Evolutionary conservation across 2,113 vertebrate genomes (phyloP), one percentile per base, ranked within the genome.

Genomic region (Panthera uncia): DNA sequence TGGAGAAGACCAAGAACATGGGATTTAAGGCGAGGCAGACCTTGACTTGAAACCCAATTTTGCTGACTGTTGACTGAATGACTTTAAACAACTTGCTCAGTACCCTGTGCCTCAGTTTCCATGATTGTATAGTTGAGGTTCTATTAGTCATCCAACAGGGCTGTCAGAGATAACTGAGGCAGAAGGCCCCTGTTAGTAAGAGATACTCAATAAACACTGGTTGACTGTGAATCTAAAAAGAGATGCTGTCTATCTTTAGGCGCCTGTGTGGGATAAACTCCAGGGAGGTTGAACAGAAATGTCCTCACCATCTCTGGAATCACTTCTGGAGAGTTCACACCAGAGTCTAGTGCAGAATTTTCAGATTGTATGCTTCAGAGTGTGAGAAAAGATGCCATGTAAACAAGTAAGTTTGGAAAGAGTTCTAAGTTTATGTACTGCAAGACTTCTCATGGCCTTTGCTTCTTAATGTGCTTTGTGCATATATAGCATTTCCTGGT

Each of bases 341-440:
- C 81, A 69, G 3, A 16, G 10, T 25, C n/a, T 41, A 48, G 66
- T 13, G 45, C 29, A 21, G 41, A 15, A 36, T 89, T 85, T 76
- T 65, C 78, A 48, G 74, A 9, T 0, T 0, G 5, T 21, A 45
- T 50, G n/a, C n/a, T 87, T 61, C 48, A 16, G 52, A 74, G 38
- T 15, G 38, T 84, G 69, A 87, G 52, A 79, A 83, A 84, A 61
- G 41, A 31, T 31, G 27, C 65, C 19, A 1, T 0, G 29, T 18
- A 36, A 19, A 74, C 25, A 85, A 38, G 4, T 1, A 38, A 12
- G 27, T 38, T 7, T 38, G 55, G 36, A 38, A 61, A 92, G 36
- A 48, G 74, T 9, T 10, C 11, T 16, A 15, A 21, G 61, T 6
- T 31, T 15, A 23, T 5, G 0, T 1, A 2, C 14, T n/a, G 38